These are phyloP conservation scores for Hirtodrosophila alboralis DNA, from an alignment of 2,888 invertebrate genomes.

Conservation along the genomic window DNA sequence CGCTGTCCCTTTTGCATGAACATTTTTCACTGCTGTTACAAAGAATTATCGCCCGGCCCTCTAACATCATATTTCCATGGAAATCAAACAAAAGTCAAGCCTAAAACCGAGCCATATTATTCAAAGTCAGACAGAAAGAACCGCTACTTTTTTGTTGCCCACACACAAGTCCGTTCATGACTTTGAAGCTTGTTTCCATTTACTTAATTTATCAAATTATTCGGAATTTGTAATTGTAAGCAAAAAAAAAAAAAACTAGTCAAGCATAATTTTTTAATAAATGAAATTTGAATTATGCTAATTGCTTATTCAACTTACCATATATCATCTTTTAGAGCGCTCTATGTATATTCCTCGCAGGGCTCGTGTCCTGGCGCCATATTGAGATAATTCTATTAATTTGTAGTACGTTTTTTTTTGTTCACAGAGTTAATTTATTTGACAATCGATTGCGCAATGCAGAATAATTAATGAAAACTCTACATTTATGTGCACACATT, in stretches of 20 bases:
- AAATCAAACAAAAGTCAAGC: constrained; percentile 71
- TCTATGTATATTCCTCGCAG: constrained; percentile 38
- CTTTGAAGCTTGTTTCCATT: no score
- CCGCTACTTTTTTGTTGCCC: no score
- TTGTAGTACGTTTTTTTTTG: constrained; percentile 9
- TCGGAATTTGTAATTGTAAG: no score
- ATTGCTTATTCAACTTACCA: constrained; percentile 34
- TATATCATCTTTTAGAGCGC: constrained; percentile 27
- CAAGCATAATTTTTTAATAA: no score
- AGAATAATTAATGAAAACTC: constrained; percentile 64
- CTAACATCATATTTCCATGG: constrained; percentile 50
- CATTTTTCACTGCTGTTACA: constrained; percentile 72
- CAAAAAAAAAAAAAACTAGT: no score
- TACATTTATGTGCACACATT: constrained; percentile 57
- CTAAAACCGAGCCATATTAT: constrained; percentile 24
- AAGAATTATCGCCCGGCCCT: constrained; percentile 69
- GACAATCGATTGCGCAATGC: constrained; percentile 74
- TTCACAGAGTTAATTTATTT: constrained; percentile 48
- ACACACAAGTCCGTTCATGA: no score
- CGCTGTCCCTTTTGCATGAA: constrained; percentile 45
- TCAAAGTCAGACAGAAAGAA: constrained; percentile 13
- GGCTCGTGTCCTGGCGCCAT: constrained; percentile 32
- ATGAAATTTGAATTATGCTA: no score
- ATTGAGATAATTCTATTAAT: constrained; percentile 33
- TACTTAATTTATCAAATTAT: no score